Conservation (phyloP, 2,888 invertebrate species). For the Agrotis clavis region DNA sequence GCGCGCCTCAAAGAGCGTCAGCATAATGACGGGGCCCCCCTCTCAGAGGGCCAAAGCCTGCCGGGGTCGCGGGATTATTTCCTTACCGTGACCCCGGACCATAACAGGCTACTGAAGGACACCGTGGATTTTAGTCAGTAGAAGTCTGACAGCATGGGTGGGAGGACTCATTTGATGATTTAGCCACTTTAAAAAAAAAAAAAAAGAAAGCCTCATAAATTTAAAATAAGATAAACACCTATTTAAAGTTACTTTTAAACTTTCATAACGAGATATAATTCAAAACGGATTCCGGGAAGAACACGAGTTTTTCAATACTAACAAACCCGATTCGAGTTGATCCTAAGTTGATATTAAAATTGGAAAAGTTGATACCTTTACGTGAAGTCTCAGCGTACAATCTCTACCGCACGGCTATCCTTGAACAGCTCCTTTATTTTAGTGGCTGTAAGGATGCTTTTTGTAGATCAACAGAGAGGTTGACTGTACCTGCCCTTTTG, state of each 20-base stretch:
- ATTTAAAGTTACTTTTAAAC: neutral
- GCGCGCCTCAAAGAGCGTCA: no score
- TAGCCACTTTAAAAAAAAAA: no score
- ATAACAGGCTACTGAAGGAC: no score
- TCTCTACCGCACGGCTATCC: neutral
- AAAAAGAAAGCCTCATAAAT: no score
- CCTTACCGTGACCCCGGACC: no score
- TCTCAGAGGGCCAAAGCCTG: no score
- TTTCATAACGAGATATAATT: constrained; percentile 25
- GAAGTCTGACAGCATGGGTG: no score
- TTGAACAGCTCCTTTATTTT: constrained; percentile 1
- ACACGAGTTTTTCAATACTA: constrained; percentile 43
- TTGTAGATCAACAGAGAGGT: neutral
- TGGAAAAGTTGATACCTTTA: constrained; percentile 51
- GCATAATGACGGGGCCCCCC: no score
- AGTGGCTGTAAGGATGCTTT: neutral
- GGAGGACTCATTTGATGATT: no score
- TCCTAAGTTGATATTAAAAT: constrained; percentile 44
- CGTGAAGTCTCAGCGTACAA: constrained; percentile 11
- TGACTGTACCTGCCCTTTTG: neutral
- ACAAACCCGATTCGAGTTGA: constrained; percentile 40
- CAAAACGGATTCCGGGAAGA: constrained; percentile 5
- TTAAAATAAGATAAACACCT: neutral
- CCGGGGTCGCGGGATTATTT: no score
- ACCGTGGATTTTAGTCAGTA: no score